These are phyloP conservation scores for Nomia melanderi DNA, from an alignment of 1,140 invertebrate genomes.

Conservation along the genomic window DNA sequence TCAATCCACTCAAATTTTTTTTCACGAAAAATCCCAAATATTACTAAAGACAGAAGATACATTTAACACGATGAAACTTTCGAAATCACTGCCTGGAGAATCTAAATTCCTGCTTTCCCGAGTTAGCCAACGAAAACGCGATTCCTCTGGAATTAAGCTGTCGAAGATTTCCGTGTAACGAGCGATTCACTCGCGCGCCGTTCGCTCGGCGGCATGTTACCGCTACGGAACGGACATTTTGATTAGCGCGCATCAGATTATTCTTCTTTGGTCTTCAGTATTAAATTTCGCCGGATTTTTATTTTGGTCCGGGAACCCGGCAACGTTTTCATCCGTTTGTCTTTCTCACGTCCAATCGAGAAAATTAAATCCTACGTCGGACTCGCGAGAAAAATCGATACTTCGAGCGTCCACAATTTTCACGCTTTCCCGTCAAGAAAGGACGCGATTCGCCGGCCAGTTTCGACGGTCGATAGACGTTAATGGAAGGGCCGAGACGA, in stretches of 20 bases:
- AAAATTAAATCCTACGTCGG: constrained; percentile 44
- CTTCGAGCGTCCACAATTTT: not conserved
- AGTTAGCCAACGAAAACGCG: too few species aligned
- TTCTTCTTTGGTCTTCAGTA: not conserved
- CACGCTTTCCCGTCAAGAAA: not conserved
- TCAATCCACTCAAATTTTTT: too few species aligned
- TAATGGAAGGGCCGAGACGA: constrained; percentile 6
- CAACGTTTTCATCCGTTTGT: constrained; percentile 38
- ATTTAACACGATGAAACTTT: too few species aligned
- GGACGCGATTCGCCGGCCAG: constrained; percentile 5
- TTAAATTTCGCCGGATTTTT: not conserved
- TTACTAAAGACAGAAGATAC: too few species aligned
- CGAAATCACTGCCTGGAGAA: too few species aligned
- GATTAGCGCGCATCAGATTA: not conserved
- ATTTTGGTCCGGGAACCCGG: constrained; percentile 8
- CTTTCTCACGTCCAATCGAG: constrained; percentile 31
- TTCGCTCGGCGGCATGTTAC: not conserved
- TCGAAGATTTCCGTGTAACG: not conserved
- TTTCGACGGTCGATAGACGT: constrained; percentile 35
- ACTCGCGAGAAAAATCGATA: constrained; percentile 40
- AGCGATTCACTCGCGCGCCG: not conserved
- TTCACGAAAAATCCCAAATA: too few species aligned
- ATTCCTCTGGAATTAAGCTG: too few species aligned
- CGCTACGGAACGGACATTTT: not conserved
- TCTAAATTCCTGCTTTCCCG: too few species aligned